Evolutionary conservation across 2,797 vertebrate genomes (phyloP).

Genomic region (Pitangus sulphuratus): DNA sequence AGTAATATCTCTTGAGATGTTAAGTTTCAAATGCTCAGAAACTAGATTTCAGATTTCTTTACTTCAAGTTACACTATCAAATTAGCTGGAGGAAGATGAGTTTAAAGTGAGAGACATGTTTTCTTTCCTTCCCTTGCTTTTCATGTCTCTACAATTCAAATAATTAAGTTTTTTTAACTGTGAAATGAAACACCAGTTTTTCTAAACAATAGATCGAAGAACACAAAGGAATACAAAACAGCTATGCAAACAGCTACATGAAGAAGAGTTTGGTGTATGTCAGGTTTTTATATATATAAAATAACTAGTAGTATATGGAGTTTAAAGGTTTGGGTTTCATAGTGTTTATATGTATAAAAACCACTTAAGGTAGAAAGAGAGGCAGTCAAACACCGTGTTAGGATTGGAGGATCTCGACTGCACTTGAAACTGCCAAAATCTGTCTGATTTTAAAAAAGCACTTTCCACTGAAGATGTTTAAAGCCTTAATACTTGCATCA

Average conservation of each 20-base stretch:
- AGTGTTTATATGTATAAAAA: background rate
- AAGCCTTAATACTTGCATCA: slow-evolving; percentile 1
- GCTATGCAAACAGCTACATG: background rate
- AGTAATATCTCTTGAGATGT: slow-evolving; percentile 26
- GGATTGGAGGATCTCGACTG: background rate
- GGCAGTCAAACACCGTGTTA: background rate
- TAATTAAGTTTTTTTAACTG: background rate
- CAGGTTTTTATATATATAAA: background rate
- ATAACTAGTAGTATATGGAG: background rate
- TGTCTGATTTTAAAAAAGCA: background rate
- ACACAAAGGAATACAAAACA: background rate
- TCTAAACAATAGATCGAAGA: background rate
- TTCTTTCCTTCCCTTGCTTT: background rate
- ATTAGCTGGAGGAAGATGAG: background rate
- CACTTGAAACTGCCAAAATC: background rate
- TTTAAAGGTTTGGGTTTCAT: background rate
- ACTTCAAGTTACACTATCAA: background rate
- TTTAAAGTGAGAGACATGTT: background rate
- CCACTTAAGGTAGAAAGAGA: background rate
- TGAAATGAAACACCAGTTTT: background rate
- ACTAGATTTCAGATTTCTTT: slow-evolving; percentile 21
- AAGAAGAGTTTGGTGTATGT: background rate
- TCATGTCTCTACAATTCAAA: background rate
- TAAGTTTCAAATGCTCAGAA: slow-evolving; percentile 44
- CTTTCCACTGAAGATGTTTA: background rate